phyloP scores from a whole-genome alignment of 2,888 invertebrate genomes.

The Lapara coniferarum region DNA sequence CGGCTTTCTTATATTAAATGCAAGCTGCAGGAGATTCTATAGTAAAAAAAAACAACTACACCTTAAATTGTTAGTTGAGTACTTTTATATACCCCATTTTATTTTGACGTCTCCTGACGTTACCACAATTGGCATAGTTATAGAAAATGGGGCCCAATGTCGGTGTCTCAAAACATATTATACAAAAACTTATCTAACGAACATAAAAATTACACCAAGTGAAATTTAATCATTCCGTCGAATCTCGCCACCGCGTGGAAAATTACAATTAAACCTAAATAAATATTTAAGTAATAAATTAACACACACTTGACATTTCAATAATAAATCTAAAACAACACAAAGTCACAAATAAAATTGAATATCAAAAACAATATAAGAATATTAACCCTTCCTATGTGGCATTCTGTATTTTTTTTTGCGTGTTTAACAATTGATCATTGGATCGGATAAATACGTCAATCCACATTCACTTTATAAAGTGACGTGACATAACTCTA shows the following conservation, averaged over 20 bases:
- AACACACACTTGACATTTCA: slow-evolving; percentile 14
- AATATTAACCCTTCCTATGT: slow-evolving; percentile 10
- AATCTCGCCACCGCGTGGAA: slow-evolving; percentile 12
- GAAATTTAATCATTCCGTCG: background rate
- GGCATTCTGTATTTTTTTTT: background rate
- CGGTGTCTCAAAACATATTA: background rate
- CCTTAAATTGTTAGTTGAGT: slow-evolving; percentile 6
- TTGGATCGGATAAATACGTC: background rate
- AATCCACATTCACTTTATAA: background rate
- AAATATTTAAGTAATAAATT: slow-evolving; percentile 19
- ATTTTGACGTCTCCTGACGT: background rate
- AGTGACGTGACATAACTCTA: background rate
- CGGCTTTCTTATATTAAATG: slow-evolving; percentile 12
- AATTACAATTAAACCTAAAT: slow-evolving; percentile 5
- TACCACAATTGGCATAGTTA: background rate
- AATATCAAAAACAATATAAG: slow-evolving; percentile 19
- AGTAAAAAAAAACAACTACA: slow-evolving; percentile 9
- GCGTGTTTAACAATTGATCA: background rate
- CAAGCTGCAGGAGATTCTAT: slow-evolving; percentile 8
- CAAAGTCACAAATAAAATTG: slow-evolving; percentile 18
- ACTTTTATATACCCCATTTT: background rate
- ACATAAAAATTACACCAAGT: background rate
- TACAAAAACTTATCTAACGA: background rate
- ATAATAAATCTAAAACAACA: slow-evolving; percentile 19
- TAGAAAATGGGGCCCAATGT: background rate